Evolutionary conservation across 2,797 vertebrate genomes (phyloP).

Genomic region (Lateolabrax maculatus): DNA sequence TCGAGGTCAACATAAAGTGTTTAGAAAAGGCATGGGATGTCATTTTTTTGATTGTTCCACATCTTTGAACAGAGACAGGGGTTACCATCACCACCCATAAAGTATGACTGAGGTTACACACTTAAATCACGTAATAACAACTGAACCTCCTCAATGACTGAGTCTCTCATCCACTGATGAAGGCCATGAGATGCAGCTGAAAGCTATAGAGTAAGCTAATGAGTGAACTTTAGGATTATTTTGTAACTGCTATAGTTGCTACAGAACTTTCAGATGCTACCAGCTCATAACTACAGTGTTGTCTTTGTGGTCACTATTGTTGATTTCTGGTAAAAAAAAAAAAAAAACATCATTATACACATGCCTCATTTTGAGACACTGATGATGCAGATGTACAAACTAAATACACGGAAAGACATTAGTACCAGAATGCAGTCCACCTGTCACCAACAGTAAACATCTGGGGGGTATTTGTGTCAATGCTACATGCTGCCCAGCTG

Average conservation of each 20-base stretch:
- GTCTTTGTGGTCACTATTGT: neutral
- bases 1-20: no score
- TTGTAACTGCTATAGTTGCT: neutral
- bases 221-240: neutral
- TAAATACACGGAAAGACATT: neutral
- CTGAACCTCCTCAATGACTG: neutral
- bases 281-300: neutral
- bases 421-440: conserved; percentile 26
- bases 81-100: neutral
- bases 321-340: neutral
- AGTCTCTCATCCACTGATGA: neutral
- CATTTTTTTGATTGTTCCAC: no score
- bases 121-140: neutral
- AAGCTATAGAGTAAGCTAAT: neutral
- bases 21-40: no score
- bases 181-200: neutral
- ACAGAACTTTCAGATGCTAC: neutral
- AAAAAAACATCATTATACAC: neutral
- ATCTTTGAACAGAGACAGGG: no score
- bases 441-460: neutral
- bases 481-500: neutral
- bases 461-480: neutral
- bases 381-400: neutral
- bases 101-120: neutral
- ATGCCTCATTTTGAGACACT: neutral